phyloP scores from a whole-genome alignment of 2,797 vertebrate species.

The Hephaestus fuliginosus region DNA sequence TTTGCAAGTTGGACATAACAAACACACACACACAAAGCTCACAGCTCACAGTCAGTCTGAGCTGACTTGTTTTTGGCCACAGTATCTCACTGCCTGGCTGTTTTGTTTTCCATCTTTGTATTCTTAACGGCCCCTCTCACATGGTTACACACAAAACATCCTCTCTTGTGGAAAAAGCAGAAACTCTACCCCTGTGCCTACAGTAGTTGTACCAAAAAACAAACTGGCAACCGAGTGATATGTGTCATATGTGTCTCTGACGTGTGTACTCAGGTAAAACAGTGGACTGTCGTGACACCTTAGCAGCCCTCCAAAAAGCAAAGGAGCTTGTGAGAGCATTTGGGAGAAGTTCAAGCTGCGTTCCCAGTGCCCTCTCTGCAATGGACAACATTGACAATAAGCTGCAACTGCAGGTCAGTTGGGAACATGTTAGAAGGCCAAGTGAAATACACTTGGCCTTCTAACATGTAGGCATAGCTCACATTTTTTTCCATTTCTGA shows the following conservation, averaged over 20 bases:
- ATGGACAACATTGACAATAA: slow-evolving; percentile 68
- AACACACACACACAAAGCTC: not conserved
- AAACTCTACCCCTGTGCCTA: not conserved
- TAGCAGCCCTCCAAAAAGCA: slow-evolving; percentile 63
- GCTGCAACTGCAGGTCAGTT: slow-evolving; percentile 71
- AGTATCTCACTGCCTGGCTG: not conserved
- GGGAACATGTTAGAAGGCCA: not conserved
- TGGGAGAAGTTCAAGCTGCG: slow-evolving; percentile 58
- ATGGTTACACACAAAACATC: slow-evolving; percentile 10
- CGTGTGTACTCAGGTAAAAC: slow-evolving; percentile 65
- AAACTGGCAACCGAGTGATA: not conserved
- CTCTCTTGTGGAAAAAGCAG: not conserved
- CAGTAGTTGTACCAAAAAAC: not conserved
- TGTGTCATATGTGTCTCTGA: not conserved
- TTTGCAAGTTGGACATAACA: not conserved
- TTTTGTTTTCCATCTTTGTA: slow-evolving; percentile 9
- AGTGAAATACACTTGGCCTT: not conserved
- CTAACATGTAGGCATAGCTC: not conserved
- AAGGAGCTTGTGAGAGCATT: slow-evolving; percentile 76
- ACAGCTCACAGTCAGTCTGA: not conserved
- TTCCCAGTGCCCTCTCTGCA: slow-evolving; percentile 61
- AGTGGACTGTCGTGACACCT: slow-evolving; percentile 30
- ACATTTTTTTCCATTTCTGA: not conserved
- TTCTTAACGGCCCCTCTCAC: not conserved
- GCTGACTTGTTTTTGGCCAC: slow-evolving; percentile 19